These are phyloP conservation scores for Sebastes itinus DNA, from an alignment of 2,797 vertebrate genomes.

Conservation along the genomic window DNA sequence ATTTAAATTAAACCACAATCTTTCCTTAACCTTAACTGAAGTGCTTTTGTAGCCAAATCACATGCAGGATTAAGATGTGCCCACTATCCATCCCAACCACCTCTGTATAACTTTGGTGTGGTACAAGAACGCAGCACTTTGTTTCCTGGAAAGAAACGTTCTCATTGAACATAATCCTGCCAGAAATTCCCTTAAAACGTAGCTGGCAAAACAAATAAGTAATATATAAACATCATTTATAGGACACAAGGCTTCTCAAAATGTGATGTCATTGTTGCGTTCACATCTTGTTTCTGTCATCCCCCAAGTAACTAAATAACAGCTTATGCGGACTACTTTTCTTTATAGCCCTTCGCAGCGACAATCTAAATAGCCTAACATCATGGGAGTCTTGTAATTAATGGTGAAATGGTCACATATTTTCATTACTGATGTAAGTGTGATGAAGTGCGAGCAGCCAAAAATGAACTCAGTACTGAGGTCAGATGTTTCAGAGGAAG, in stretches of 20 bases:
- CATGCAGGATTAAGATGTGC: background rate
- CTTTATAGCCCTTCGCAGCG: background rate
- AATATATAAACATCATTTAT: background rate
- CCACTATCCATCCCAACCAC: background rate
- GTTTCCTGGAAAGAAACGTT: background rate
- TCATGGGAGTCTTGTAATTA: background rate
- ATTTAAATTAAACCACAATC: background rate
- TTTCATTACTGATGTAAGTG: background rate
- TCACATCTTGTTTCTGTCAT: background rate
- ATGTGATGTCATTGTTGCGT: background rate
- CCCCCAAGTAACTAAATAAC: background rate
- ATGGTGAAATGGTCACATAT: background rate
- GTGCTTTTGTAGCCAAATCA: background rate
- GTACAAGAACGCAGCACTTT: background rate
- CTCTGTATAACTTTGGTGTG: background rate
- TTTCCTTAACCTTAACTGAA: background rate
- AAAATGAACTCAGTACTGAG: conserved; percentile 29
- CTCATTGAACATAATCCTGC: background rate
- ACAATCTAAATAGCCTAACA: background rate
- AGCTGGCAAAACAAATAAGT: background rate
- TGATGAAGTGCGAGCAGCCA: background rate
- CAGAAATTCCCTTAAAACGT: background rate
- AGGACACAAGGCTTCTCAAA: background rate
- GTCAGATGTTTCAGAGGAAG: conserved; percentile 60
- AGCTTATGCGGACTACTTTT: background rate